Conservation (phyloP, 2,113 vertebrate genomes). For the Ictalurus punctatus region DNA sequence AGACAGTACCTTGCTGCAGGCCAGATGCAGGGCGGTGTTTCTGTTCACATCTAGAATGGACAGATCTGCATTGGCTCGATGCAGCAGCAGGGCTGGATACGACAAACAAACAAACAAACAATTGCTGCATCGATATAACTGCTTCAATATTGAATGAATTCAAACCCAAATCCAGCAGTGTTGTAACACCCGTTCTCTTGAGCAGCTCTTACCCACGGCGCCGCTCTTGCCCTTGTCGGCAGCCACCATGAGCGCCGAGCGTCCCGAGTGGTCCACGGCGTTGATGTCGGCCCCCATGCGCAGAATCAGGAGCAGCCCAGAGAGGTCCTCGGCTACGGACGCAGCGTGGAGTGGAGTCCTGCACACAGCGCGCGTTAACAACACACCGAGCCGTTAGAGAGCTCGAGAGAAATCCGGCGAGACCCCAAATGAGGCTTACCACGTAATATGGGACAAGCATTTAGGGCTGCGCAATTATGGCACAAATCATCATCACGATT, state of each 20-base stretch:
- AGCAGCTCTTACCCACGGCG: slow-evolving; percentile 80
- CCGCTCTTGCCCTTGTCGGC: slow-evolving; percentile 85
- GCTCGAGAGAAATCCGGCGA: not conserved
- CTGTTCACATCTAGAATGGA: slow-evolving; percentile 90
- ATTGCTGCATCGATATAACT: not conserved
- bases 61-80: slow-evolving; percentile 88
- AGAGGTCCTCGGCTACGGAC: slow-evolving; percentile 88
- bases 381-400: not conserved
- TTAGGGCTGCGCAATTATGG: not conserved
- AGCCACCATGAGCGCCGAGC: slow-evolving; percentile 91
- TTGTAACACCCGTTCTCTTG: too few species aligned
- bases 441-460: not conserved
- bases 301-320: slow-evolving; percentile 89
- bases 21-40: slow-evolving; percentile 98
- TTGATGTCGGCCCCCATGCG: slow-evolving; percentile 85
- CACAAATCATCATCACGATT: too few species aligned
- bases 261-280: slow-evolving; percentile 80
- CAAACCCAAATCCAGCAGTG: not conserved
- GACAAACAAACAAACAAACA: not conserved
- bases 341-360: slow-evolving; percentile 95
- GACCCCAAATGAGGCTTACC: not conserved
- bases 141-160: not conserved
- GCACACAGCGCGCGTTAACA: not conserved
- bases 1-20: slow-evolving; percentile 91
- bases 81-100: slow-evolving; percentile 86